Conservation (phyloP, 2,888 invertebrate species). For the Melinaea marsaeus region DNA sequence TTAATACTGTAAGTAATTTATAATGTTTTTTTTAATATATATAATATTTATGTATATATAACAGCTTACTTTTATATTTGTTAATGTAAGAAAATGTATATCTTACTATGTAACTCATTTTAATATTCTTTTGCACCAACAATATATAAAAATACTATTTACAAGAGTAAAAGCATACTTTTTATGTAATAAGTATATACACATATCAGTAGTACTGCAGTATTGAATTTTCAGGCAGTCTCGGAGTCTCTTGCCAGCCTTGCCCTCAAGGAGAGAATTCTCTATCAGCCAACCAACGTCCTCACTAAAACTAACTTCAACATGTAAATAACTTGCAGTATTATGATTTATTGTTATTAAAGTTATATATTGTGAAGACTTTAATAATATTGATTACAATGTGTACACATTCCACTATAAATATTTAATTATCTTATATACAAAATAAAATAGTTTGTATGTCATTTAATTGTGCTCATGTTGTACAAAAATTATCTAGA, state of each 20-base stretch:
- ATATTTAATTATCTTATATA: too few species aligned
- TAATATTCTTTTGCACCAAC: background rate
- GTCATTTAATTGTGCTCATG: too few species aligned
- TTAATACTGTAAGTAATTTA: too few species aligned
- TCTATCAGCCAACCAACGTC: slow-evolving; percentile 33
- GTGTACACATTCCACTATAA: too few species aligned
- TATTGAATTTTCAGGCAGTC: slow-evolving; percentile 59
- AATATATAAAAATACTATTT: slow-evolving; percentile 1
- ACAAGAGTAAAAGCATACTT: too few species aligned
- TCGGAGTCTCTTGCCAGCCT: slow-evolving; percentile 41
- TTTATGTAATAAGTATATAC: background rate
- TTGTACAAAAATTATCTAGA: too few species aligned
- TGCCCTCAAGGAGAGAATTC: slow-evolving; percentile 36
- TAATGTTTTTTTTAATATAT: too few species aligned
- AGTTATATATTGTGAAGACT: slow-evolving; percentile 1
- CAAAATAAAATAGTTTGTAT: too few species aligned
- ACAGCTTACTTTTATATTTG: too few species aligned
- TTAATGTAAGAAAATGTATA: too few species aligned
- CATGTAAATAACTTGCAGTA: slow-evolving; percentile 37
- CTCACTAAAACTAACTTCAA: slow-evolving; percentile 48
- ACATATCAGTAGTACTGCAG: slow-evolving; percentile 31
- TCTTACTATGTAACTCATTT: background rate
- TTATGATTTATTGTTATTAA: slow-evolving; percentile 5
- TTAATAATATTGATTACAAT: background rate
- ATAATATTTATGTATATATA: too few species aligned